Percentiles rank a stretch among this genome's conserved stretches.
Conservation (phyloP, 2,113 vertebrate genomes). For the Osmerus mordax region DNA sequence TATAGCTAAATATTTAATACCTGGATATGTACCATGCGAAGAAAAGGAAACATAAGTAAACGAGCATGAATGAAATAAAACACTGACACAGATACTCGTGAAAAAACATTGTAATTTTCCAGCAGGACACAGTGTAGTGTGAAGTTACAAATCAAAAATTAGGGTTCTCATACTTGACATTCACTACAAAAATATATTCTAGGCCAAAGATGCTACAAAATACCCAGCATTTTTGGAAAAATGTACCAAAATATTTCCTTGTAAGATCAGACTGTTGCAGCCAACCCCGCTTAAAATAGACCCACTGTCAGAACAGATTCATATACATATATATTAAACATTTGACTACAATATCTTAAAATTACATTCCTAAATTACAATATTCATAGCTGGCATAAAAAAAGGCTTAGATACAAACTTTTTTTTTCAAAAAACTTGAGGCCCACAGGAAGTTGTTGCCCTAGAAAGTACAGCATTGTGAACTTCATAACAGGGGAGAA, state of each 20-base stretch:
- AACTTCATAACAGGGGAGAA: constrained; percentile 67
- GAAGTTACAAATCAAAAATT: constrained; percentile 62
- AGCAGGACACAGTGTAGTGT: constrained; percentile 71
- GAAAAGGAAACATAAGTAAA: too few relatives aligned
- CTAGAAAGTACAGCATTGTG: constrained; percentile 56
- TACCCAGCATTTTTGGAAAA: constrained; percentile 69
- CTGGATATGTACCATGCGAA: too few relatives aligned
- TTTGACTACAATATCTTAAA: constrained; percentile 75
- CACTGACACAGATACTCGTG: constrained; percentile 44
- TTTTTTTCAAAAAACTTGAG: constrained; percentile 45
- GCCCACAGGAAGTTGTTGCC: constrained; percentile 47
- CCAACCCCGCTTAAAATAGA: constrained; percentile 71
- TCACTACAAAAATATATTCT: constrained; percentile 81
- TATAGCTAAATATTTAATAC: too few relatives aligned
- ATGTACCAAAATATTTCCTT: constrained; percentile 78
- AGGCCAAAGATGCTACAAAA: constrained; percentile 63
- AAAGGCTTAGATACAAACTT: constrained; percentile 50
- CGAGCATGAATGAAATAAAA: not conserved
- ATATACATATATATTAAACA: constrained; percentile 77
- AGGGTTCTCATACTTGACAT: constrained; percentile 61
- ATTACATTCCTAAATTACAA: constrained; percentile 74
- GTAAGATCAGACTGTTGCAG: constrained; percentile 72
- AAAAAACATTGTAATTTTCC: constrained; percentile 65
- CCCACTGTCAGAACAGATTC: constrained; percentile 72
- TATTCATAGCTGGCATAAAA: constrained; percentile 63